Percentiles rank a stretch among this genome's conserved stretches.
Conservation (phyloP, 2,797 vertebrate genomes). For the Phalanger gymnotis region DNA sequence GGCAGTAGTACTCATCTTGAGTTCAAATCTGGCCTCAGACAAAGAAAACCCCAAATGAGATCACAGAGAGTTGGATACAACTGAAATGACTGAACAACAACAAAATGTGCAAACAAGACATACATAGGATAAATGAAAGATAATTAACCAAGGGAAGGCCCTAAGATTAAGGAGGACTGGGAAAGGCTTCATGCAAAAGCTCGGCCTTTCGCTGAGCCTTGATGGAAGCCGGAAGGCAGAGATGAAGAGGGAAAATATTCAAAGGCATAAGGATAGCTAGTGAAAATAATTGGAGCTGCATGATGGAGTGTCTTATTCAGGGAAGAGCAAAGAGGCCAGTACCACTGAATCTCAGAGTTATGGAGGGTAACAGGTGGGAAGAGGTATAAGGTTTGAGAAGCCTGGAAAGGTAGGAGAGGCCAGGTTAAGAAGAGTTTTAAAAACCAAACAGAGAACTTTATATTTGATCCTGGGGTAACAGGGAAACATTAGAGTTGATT, state of each 20-base stretch:
- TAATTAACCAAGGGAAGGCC: neutral
- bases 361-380: neutral
- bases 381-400: neutral
- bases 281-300: neutral
- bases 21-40: neutral
- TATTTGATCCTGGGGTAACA: neutral
- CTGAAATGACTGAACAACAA: neutral
- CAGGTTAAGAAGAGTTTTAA: neutral
- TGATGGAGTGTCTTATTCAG: neutral
- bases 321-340: neutral
- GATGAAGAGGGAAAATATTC: neutral
- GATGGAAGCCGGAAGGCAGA: neutral
- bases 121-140: neutral
- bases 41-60: neutral
- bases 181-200: neutral
- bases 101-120: neutral
- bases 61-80: neutral
- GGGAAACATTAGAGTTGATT: neutral
- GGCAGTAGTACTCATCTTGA: neutral
- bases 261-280: neutral
- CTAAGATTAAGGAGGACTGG: neutral
- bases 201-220: neutral
- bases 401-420: no score
- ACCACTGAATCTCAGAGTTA: neutral
- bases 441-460: neutral